Percentiles rank a stretch among this genome's conserved stretches.
These are phyloP conservation scores for Eupeodes corollae DNA, from an alignment of 1,140 invertebrate genomes.

Conservation along the genomic window DNA sequence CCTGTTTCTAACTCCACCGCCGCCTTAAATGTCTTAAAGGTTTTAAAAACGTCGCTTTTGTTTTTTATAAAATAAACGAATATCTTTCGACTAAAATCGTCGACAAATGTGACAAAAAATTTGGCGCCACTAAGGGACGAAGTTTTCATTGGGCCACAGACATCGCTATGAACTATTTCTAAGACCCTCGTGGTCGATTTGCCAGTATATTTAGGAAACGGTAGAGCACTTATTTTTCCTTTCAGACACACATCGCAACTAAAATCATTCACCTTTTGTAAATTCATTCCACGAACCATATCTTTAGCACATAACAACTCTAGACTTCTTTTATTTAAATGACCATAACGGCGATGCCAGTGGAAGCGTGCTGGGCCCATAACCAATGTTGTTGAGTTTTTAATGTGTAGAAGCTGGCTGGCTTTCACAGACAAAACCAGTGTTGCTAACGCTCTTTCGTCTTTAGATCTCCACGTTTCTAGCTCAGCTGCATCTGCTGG, in stretches of 20 bases:
- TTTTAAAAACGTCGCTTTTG: conserved; percentile 20
- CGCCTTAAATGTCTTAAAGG: conserved; percentile 20
- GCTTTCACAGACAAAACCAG: conserved; percentile 1
- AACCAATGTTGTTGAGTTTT: background rate
- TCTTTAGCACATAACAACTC: background rate
- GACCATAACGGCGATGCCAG: conserved; percentile 3
- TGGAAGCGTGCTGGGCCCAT: background rate
- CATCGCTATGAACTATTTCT: conserved; percentile 31
- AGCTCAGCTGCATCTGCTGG: too few relatives aligned
- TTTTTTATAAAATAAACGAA: conserved; percentile 21
- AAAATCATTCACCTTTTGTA: too few relatives aligned
- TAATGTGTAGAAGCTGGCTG: background rate
- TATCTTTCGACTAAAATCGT: conserved; percentile 20
- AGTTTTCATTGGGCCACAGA: conserved; percentile 33
- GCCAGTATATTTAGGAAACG: conserved; percentile 3
- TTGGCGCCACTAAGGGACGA: conserved; percentile 11
- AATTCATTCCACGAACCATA: conserved; percentile 1
- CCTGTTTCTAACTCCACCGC: conserved; percentile 19
- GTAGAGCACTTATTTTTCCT: background rate
- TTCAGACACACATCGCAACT: background rate
- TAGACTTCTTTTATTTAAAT: conserved; percentile 5
- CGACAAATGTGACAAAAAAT: conserved; percentile 28
- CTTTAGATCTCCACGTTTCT: background rate
- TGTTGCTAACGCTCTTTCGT: conserved; percentile 4
- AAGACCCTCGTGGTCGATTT: conserved; percentile 17